Percentiles rank a stretch among this genome's conserved stretches.
Evolutionary conservation across 2,888 invertebrate genomes (phyloP).

Genomic region (Rhodophaea formosa): DNA sequence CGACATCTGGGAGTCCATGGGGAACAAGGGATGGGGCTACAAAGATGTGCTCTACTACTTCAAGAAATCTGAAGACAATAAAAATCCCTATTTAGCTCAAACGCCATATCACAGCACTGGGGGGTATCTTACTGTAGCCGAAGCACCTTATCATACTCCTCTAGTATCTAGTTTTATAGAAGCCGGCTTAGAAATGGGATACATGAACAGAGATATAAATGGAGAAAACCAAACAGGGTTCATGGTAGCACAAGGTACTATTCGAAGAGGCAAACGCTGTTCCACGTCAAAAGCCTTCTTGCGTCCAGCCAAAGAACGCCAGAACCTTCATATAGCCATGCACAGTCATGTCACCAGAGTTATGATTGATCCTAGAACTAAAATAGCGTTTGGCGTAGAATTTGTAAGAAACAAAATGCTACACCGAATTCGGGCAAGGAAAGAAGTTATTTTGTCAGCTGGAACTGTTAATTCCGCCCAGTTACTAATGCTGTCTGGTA

Average conservation of each 20-base stretch:
- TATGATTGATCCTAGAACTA: slow-evolving; percentile 86
- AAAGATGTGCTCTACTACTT: slow-evolving; percentile 90
- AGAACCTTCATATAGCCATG: slow-evolving; percentile 93
- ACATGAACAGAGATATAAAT: slow-evolving; percentile 92
- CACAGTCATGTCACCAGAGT: slow-evolving; percentile 89
- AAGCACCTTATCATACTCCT: slow-evolving; percentile 93
- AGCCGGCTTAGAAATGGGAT: slow-evolving; percentile 91
- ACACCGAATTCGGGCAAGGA: slow-evolving; percentile 87
- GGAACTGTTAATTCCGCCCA: slow-evolving; percentile 97
- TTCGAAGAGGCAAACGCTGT: slow-evolving; percentile 90
- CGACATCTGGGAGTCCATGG: slow-evolving; percentile 92
- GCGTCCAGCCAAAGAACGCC: slow-evolving; percentile 87
- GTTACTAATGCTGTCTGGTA: slow-evolving; percentile 94
- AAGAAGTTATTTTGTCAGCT: slow-evolving; percentile 94
- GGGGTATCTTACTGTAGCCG: slow-evolving; percentile 91
- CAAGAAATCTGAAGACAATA: slow-evolving; percentile 95
- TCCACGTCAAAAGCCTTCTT: slow-evolving; percentile 94
- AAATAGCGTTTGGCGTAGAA: slow-evolving; percentile 91
- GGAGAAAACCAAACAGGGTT: slow-evolving; percentile 93
- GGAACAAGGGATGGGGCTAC: slow-evolving; percentile 94
- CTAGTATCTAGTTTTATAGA: slow-evolving; percentile 90
- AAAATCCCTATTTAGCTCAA: slow-evolving; percentile 89
- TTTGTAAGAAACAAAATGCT: slow-evolving; percentile 87
- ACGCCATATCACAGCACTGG: slow-evolving; percentile 91
- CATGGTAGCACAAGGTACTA: slow-evolving; percentile 93